Conservation (phyloP, 2,888 invertebrate species). For the Lypha dubia region DNA sequence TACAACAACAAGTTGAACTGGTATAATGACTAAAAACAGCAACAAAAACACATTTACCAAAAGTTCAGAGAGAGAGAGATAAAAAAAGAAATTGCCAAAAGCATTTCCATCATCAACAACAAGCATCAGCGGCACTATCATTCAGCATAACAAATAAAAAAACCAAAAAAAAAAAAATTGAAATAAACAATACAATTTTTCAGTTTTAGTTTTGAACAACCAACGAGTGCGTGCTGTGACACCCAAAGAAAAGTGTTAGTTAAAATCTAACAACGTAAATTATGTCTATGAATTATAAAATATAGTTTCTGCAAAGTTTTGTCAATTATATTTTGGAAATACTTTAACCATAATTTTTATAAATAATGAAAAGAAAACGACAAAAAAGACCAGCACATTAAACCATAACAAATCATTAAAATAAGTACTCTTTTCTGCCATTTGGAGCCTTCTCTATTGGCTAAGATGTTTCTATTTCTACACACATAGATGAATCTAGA, state of each 20-base stretch:
- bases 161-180: background rate
- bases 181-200: conserved; percentile 39
- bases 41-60: conserved; percentile 37
- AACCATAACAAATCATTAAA: too few species aligned
- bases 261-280: background rate
- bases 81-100: conserved; percentile 41
- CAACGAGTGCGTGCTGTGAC: background rate
- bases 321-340: too few species aligned
- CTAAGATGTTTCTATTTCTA: too few species aligned
- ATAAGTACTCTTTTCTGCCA: too few species aligned
- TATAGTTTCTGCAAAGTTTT: too few species aligned
- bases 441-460: too few species aligned
- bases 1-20: conserved; percentile 60
- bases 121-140: conserved; percentile 48
- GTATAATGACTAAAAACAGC: conserved; percentile 49
- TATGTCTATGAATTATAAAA: too few species aligned
- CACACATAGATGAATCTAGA: too few species aligned
- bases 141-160: conserved; percentile 19
- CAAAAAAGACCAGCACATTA: too few species aligned
- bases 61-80: too few species aligned
- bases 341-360: too few species aligned
- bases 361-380: too few species aligned
- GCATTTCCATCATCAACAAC: conserved; percentile 57
- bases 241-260: conserved; percentile 16
- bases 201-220: conserved; percentile 37